Base-by-base conservation (phyloP, 1,140 invertebrate species). In the Eueides isabella region DNA sequence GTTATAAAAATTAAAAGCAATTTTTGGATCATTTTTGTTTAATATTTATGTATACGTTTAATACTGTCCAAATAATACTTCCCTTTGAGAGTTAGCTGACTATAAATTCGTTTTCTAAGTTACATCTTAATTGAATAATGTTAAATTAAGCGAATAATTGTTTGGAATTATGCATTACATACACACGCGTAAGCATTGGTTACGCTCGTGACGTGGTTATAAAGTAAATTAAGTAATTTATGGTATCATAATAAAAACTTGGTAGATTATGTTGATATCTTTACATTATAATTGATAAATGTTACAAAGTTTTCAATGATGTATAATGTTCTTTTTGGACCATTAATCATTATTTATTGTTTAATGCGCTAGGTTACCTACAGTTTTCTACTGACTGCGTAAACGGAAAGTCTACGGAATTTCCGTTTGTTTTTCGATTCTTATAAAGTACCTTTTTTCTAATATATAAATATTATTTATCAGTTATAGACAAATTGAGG, bases 91-190 rank as follows among this genome's bases (percentile, higher is more conserved):
- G 48, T 5, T 12, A 55, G n/a, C 16, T 48, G 19, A 48, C 23
- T 55, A 55, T 55, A 12, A 55, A 55, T 55, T 12, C 0, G 48
- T 19, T 76, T 72, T 74, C 64, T 38, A 70, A 71, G 33, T 62
- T 72, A 30, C 35, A 68, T 72, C 55, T 66, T 72, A 74, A 80
- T 76, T 62, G 72, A 66, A 61, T 23, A n/a, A 72, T 71, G 72
- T 74, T 71, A 76, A 81, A 81, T 78, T 61, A 76, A 66, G 67
- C 80, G 78, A 78, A 67, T 78, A 80, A 83, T 83, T 78, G 41
- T 26, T 31, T 44, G 64, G 63, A 77, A 67, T 67, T 72, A 61
- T 66, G 29, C 19, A 67, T 33, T 55, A 71, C 19, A 44, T 48
- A 31, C 29, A 23, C 71, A 61, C 29, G 64, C 31, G 26, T 61